Conservation (phyloP, 2,888 invertebrate genomes). For the Thecophora atra region DNA sequence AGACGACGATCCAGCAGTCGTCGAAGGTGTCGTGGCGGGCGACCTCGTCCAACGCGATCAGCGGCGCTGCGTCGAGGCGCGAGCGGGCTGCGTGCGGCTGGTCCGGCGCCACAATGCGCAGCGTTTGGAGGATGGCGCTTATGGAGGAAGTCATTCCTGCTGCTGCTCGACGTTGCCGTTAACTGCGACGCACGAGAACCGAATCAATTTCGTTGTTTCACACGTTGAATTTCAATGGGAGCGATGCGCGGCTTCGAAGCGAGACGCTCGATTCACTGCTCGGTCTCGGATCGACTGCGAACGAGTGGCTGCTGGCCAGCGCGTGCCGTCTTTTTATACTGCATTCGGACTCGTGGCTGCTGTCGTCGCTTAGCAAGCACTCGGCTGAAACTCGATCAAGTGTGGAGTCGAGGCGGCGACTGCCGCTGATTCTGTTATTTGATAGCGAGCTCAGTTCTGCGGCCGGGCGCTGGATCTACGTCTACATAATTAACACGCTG, state of each 20-base stretch:
- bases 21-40: conserved; percentile 75
- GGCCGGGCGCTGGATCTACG: background rate
- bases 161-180: background rate
- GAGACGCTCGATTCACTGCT: background rate
- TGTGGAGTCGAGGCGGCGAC: background rate
- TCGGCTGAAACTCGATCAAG: background rate
- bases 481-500: too few species aligned
- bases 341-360: background rate
- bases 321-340: conserved; percentile 11
- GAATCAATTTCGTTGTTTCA: background rate
- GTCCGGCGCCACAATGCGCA: conserved; percentile 49
- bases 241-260: background rate
- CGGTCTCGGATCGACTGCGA: background rate
- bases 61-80: too few species aligned
- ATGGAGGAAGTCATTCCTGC: conserved; percentile 54
- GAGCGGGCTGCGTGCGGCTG: conserved; percentile 38
- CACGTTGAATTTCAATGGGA: background rate
- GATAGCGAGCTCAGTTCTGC: background rate
- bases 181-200: conserved; percentile 1
- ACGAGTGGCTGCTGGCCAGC: background rate
- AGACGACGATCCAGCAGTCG: conserved; percentile 89
- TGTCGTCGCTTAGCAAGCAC: background rate
- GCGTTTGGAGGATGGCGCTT: conserved; percentile 54
- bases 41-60: conserved; percentile 80
- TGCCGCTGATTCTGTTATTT: conserved; percentile 12